Evolutionary conservation across 2,888 invertebrate genomes (phyloP), one percentile per base, ranked within the genome.

Genomic region (Chironomus riparius): DNA sequence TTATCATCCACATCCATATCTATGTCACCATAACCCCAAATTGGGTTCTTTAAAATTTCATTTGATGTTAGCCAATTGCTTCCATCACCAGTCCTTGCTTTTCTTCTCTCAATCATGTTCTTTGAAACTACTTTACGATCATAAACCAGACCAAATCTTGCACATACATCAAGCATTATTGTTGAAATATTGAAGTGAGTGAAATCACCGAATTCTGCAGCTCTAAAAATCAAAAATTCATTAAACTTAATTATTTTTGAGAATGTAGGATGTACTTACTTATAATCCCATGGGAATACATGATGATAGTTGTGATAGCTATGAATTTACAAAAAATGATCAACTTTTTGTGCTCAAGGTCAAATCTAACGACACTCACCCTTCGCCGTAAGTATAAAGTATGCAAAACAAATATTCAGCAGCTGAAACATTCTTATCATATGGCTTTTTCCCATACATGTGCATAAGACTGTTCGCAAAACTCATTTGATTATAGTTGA

Each of bases 11-110:
- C 86, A 0, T 87, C 84, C 88, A 94, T 90, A 79, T 93, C 93
- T 77, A 84, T 82, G 81, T 94, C 94, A 48, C 91, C 93, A 94
- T 93, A 94, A 0, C 94, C 94, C 93, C 93, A 94, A 18, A 62
- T 12, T 1, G 21, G 21, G 2, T 62, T 62, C 4, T 22, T 18
- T 2, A 21, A 4, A 12, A 18, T 22, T 12, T 15, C 22, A 12
- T 21, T 12, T 15, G n/a, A n/a, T 15, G 56, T 15, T 2, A 62
- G 62, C 15, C 21, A 82, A 79, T 89, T 88, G 5, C 86, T 83
- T 0, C 92, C 92, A 78, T 93, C 92, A 0, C 94, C 93, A 0
- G 92, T 92, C 79, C 93, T 87, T 21, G 85, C 81, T 0, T 89
- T 88, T 73, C 95, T 86, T 81, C 88, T 90, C 77, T 86, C 84